Evolutionary conservation across 1,140 invertebrate genomes (phyloP).

Genomic region (Drosophila albomicans): DNA sequence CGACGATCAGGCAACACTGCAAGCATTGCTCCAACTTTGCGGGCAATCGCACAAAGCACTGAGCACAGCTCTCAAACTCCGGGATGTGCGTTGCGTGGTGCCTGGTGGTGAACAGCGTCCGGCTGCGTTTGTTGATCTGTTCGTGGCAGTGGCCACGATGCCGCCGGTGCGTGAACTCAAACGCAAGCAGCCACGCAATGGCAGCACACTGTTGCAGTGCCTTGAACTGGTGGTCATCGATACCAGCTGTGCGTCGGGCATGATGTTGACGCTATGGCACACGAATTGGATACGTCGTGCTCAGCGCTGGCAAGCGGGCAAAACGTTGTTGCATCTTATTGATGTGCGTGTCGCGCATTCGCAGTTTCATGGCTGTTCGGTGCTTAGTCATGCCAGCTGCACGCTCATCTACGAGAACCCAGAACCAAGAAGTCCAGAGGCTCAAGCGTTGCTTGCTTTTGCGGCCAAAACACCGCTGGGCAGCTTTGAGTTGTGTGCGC

Average conservation of each 20-base stretch:
- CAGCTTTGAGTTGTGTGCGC: conserved; percentile 46
- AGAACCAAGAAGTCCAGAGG: conserved; percentile 30
- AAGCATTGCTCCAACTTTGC: conserved; percentile 66
- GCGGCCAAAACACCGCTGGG: conserved; percentile 28
- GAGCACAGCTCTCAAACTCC: conserved; percentile 74
- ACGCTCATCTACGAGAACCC: conserved; percentile 86
- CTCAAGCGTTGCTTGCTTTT: conserved; percentile 47
- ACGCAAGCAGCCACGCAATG: conserved; percentile 56
- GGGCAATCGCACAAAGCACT: conserved; percentile 86
- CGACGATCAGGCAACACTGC: conserved; percentile 73
- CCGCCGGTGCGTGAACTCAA: conserved; percentile 77
- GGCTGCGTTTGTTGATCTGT: conserved; percentile 71
- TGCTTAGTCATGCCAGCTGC: conserved; percentile 68
- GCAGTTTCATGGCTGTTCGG: conserved; percentile 71
- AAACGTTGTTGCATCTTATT: conserved; percentile 85
- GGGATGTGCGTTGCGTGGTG: conserved; percentile 77
- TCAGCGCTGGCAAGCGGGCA: conserved; percentile 81
- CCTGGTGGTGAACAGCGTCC: conserved; percentile 24
- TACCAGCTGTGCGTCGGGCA: conserved; percentile 77
- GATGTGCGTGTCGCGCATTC: conserved; percentile 85
- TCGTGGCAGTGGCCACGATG: conserved; percentile 81
- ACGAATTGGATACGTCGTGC: conserved; percentile 82
- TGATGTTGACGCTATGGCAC: conserved; percentile 85
- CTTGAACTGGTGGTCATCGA: conserved; percentile 85
- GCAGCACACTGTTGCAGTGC: conserved; percentile 58